Conservation (phyloP, 2,113 vertebrate species). For the Grantiella picta region DNA sequence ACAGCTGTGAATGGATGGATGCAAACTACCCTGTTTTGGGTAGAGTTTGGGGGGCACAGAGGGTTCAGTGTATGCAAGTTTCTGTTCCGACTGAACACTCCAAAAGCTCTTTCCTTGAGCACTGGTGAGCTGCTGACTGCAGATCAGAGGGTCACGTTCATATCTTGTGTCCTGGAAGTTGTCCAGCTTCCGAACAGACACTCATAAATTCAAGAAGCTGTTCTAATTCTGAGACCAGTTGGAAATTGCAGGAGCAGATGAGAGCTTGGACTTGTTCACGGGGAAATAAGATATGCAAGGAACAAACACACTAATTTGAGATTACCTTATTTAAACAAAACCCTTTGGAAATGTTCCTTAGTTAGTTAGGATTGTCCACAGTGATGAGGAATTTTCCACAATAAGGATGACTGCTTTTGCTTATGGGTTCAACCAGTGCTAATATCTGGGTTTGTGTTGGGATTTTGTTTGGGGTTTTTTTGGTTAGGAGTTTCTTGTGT, state of each 20-base stretch:
- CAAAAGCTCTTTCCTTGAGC: neutral
- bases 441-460: neutral
- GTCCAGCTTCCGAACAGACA: neutral
- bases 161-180: conserved; percentile 1
- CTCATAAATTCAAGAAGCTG: neutral
- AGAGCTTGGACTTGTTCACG: neutral
- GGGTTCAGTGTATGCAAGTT: neutral
- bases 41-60: neutral
- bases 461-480: neutral
- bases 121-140: neutral
- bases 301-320: neutral
- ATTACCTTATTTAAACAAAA: neutral
- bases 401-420: neutral
- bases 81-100: neutral
- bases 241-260: conserved; percentile 1
- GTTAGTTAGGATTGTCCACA: neutral
- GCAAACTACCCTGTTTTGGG: neutral
- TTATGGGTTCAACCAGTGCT: neutral
- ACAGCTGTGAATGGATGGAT: neutral
- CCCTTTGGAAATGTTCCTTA: neutral
- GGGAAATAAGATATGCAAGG: neutral
- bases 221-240: neutral
- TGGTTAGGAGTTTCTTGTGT: neutral
- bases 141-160: neutral
- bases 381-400: neutral